Percentiles rank a stretch among this genome's conserved stretches.
Evolutionary conservation across 2,888 invertebrate genomes (phyloP).

Genomic region (Trachelus iudaicus): DNA sequence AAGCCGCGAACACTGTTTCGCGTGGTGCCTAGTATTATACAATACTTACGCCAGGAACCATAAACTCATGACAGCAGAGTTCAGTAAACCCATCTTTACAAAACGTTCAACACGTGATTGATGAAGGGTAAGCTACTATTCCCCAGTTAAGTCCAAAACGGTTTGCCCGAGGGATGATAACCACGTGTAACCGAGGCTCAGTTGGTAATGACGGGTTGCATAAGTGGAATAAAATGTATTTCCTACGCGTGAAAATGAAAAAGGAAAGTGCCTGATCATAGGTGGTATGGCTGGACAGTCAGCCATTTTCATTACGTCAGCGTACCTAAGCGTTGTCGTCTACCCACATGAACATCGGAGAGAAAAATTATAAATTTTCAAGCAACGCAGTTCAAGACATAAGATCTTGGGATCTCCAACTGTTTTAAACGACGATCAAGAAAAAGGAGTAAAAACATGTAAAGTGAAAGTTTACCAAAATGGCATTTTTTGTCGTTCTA

Average conservation of each 20-base stretch:
- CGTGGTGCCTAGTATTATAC: neutral
- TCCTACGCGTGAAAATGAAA: slow-evolving; percentile 17
- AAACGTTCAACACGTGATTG: slow-evolving; percentile 15
- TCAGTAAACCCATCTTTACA: slow-evolving; percentile 18
- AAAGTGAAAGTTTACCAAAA: neutral
- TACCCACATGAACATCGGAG: neutral
- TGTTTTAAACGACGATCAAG: neutral
- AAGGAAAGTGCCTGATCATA: neutral
- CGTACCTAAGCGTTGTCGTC: neutral
- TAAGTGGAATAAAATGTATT: slow-evolving; percentile 11
- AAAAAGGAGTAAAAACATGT: neutral
- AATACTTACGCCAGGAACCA: neutral
- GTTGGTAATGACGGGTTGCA: slow-evolving; percentile 1
- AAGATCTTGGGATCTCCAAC: neutral
- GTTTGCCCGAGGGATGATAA: slow-evolving; percentile 11
- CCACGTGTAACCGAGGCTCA: neutral
- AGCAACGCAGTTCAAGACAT: neutral
- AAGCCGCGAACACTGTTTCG: neutral
- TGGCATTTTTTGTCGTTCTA: neutral
- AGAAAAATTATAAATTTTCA: neutral
- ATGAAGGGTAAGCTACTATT: slow-evolving; percentile 15
- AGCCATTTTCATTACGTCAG: too few relatives aligned
- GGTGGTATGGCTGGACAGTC: neutral
- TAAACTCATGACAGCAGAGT: slow-evolving; percentile 2
- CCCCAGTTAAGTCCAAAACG: slow-evolving; percentile 10